Conservation (phyloP, 2,797 vertebrate genomes). For the Pyrocephalus nanus region DNA sequence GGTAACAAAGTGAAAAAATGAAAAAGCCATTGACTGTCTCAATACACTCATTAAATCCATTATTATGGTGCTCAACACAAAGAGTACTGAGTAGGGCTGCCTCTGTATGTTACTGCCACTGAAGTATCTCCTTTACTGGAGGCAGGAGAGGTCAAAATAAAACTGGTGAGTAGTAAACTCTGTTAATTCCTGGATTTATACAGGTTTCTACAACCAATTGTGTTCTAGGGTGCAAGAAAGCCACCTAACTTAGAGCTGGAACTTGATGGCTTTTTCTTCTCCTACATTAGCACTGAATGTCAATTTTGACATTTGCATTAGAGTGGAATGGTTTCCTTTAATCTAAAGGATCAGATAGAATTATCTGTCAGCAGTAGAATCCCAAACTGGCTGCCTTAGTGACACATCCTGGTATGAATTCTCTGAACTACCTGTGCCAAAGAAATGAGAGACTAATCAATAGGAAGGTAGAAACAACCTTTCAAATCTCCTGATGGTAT, state of each 20-base stretch:
- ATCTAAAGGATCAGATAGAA: background rate
- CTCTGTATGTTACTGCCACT: background rate
- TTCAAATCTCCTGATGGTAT: background rate
- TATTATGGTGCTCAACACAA: background rate
- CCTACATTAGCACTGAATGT: background rate
- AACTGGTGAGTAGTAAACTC: background rate
- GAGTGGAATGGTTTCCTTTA: background rate
- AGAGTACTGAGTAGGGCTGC: background rate
- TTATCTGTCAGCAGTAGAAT: background rate
- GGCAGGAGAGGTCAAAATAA: background rate
- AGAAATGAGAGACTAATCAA: background rate
- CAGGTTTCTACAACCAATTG: background rate
- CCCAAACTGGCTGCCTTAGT: background rate
- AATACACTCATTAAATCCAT: constrained; percentile 12
- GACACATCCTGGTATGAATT: background rate
- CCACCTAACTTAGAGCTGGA: background rate
- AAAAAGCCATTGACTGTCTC: constrained; percentile 52
- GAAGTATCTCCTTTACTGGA: background rate
- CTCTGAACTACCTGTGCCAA: background rate
- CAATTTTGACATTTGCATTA: background rate
- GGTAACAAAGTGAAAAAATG: constrained; percentile 51
- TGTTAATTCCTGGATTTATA: background rate
- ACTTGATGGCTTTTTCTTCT: background rate
- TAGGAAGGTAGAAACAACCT: background rate
- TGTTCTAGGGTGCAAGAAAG: background rate